phyloP scores from a whole-genome alignment of 2,113 vertebrate species.

The Hucho hucho region DNA sequence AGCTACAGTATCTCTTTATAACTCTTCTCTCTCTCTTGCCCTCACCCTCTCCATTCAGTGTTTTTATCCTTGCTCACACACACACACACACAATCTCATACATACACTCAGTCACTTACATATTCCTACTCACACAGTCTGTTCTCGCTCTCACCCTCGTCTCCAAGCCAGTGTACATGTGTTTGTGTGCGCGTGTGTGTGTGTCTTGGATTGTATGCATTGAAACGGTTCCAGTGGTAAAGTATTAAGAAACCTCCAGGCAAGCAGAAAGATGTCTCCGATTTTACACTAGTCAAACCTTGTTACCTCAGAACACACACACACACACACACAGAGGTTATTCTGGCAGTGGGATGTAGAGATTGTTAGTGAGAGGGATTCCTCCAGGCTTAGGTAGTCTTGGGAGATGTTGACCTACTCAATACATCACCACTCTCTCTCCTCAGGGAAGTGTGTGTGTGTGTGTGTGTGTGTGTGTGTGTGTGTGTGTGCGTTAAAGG shows the following conservation, averaged over 20 bases:
- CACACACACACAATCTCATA: slow-evolving; percentile 8
- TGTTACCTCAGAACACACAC: background rate
- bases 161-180: slow-evolving; percentile 28
- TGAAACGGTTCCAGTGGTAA: slow-evolving; percentile 55
- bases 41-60: no score
- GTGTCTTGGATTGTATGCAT: slow-evolving; percentile 48
- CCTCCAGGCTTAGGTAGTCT: slow-evolving; percentile 44
- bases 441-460: background rate
- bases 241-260: slow-evolving; percentile 39
- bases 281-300: slow-evolving; percentile 31
- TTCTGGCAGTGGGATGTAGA: no score
- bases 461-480: background rate
- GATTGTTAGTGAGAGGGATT: slow-evolving; percentile 44
- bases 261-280: slow-evolving; percentile 43
- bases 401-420: no score
- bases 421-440: slow-evolving; percentile 46
- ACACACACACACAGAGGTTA: slow-evolving; percentile 6
- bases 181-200: slow-evolving; percentile 22
- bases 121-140: background rate
- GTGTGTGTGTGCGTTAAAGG: slow-evolving; percentile 3
- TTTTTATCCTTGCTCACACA: background rate
- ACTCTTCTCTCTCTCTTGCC: no score
- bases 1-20: background rate
- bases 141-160: background rate
- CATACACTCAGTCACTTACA: background rate